Evolutionary conservation across 2,113 vertebrate species (phyloP).

Genomic region (Tragelaphus buxtoni): DNA sequence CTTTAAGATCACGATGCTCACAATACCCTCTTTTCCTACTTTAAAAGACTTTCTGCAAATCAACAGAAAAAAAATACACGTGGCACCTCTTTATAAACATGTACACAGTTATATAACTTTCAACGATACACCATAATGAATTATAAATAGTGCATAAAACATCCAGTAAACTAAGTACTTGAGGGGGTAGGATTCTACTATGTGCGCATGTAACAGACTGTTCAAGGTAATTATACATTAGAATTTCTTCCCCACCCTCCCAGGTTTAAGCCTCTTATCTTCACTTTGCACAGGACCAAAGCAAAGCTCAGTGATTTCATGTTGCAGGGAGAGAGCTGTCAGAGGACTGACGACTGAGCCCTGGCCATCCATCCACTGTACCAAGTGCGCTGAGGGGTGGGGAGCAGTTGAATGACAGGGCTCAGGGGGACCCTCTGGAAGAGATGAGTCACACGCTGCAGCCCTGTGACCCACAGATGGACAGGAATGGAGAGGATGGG

Average conservation of each 20-base stretch:
- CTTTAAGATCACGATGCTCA: background rate
- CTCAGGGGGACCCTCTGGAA: background rate
- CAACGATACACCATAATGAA: slow-evolving; percentile 13
- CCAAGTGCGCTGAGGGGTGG: fast-evolving
- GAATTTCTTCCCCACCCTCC: background rate
- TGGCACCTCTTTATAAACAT: slow-evolving; percentile 26
- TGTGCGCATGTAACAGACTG: background rate
- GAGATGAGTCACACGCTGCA: background rate
- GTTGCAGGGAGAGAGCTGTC: background rate
- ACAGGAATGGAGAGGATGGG: fast-evolving
- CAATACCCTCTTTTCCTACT: background rate
- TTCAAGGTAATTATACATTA: background rate
- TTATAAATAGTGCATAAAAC: slow-evolving; percentile 8
- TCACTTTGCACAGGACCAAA: background rate
- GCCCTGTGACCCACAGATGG: background rate
- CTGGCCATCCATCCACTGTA: background rate
- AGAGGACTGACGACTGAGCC: background rate
- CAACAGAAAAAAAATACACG: slow-evolving; percentile 9
- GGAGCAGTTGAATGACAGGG: background rate
- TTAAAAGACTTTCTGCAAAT: background rate
- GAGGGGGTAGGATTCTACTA: background rate
- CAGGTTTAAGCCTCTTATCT: background rate
- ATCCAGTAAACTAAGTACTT: background rate
- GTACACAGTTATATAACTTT: background rate
- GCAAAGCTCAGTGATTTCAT: background rate